Conservation (phyloP, 2,888 invertebrate genomes). For the Philereme vetulata region DNA sequence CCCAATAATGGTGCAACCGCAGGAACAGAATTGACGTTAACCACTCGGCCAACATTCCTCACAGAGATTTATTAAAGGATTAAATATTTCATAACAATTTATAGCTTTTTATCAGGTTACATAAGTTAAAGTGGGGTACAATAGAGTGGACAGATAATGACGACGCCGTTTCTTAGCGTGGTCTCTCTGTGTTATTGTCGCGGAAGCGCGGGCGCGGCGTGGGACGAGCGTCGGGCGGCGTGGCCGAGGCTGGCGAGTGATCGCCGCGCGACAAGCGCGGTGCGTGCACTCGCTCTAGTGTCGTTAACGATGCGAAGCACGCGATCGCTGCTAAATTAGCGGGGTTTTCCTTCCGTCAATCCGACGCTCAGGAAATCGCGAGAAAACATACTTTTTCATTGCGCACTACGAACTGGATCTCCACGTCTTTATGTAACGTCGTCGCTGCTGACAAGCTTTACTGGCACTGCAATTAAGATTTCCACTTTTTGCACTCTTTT, state of each 20-base stretch:
- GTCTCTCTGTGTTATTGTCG: conserved; percentile 50
- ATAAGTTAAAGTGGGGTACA: conserved; percentile 65
- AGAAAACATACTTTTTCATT: conserved; percentile 79
- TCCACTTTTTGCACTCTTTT: conserved; percentile 81
- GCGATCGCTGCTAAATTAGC: conserved; percentile 72
- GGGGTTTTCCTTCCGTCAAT: conserved; percentile 80
- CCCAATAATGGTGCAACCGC: conserved; percentile 72
- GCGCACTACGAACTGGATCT: conserved; percentile 73
- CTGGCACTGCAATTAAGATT: conserved; percentile 78
- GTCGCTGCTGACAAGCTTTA: conserved; percentile 69
- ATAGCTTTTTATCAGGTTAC: conserved; percentile 72
- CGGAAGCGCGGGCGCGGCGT: conserved; percentile 41
- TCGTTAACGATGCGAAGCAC: conserved; percentile 71
- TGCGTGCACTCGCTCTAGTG: conserved; percentile 45
- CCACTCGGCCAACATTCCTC: conserved; percentile 61
- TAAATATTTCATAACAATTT: conserved; percentile 72
- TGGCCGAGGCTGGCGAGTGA: conserved; percentile 31
- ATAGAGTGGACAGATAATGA: conserved; percentile 68
- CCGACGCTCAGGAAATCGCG: conserved; percentile 73
- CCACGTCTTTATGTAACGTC: conserved; percentile 76
- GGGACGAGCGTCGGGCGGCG: conserved; percentile 20
- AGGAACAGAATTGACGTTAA: conserved; percentile 57
- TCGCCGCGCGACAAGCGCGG: conserved; percentile 49
- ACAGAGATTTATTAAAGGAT: conserved; percentile 65
- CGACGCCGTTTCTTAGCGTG: conserved; percentile 57